Evolutionary conservation across 2,888 invertebrate species (phyloP), one percentile per base, ranked within the genome.

Genomic region (Drosophila atripex): DNA sequence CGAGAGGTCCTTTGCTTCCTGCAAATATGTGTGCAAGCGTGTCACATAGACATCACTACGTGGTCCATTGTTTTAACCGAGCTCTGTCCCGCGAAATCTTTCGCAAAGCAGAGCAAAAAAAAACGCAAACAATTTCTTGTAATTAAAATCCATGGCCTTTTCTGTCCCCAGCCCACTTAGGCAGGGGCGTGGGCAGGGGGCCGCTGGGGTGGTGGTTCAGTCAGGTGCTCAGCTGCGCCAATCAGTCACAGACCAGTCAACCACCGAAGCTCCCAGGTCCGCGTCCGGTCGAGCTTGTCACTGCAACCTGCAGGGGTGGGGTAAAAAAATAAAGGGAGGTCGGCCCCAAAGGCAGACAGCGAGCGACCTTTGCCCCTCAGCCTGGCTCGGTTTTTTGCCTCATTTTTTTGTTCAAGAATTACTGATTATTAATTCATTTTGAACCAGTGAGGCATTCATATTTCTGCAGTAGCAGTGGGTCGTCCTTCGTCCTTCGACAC

Each of bases 361-460:
- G 51, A 50, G 51, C 63, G 51, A 65, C 66, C 66, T 51, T 65
- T 65, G 30, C 46, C 60, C 71, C 57, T 55, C 32, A 41, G 55
- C 50, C 50, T 51, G 50, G n/a, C 11, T 23, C 25, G 5, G 16
- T 21, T 35, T 47, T 54, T 23, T 54, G 23, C 50, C 39, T 54
- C 61, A 59, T 74, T 71, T 75, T 83, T 77, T 84, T 86, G 80
- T 82, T 82, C 61, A 77, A 85, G 78, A 87, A 87, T 87, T 86
- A 83, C 89, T 86, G 86, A 87, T 87, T 87, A 87, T 89, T 88
- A 87, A 87, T 87, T 89, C 86, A 87, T 87, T 83, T 88, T 83
- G 75, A 80, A 80, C 83, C 88, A 76, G 77, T 75, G 77, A 84
- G 88, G 78, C 88, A 83, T 86, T 84, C 83, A 84, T 86, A 79